A percentile compares a stretch with the other conserved stretches of the same genome.
Evolutionary conservation across 2,113 vertebrate genomes (phyloP).

Genomic region (Colaptes auratus): DNA sequence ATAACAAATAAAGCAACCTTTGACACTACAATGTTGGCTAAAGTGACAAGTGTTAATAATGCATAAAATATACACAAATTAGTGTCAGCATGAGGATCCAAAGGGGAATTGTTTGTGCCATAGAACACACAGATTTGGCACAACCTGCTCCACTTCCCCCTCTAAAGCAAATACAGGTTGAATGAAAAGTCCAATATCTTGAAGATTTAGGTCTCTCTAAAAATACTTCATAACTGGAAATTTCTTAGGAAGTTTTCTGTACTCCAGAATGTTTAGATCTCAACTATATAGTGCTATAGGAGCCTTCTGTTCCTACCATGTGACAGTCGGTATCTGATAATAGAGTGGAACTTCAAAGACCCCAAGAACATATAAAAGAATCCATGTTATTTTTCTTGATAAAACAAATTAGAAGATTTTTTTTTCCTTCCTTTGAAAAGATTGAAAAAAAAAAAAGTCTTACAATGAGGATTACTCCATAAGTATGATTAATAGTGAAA

Average conservation of each 20-base stretch:
- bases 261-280: accelerated
- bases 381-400: background rate
- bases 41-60: background rate
- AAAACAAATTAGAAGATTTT: background rate
- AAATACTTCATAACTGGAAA: background rate
- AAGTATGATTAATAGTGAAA: background rate
- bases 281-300: background rate
- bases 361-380: background rate
- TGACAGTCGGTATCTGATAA: background rate
- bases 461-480: background rate
- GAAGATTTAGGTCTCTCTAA: background rate
- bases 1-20: background rate
- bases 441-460: background rate
- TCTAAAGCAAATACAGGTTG: accelerated
- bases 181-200: background rate
- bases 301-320: background rate
- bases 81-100: background rate
- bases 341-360: background rate
- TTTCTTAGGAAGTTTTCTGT: background rate
- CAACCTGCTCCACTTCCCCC: too few species aligned
- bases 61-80: background rate
- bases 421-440: background rate
- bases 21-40: background rate
- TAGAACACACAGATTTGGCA: background rate
- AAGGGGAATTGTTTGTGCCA: background rate